Evolutionary conservation across 2,888 invertebrate genomes (phyloP).

Genomic region (Drosophila falleni): DNA sequence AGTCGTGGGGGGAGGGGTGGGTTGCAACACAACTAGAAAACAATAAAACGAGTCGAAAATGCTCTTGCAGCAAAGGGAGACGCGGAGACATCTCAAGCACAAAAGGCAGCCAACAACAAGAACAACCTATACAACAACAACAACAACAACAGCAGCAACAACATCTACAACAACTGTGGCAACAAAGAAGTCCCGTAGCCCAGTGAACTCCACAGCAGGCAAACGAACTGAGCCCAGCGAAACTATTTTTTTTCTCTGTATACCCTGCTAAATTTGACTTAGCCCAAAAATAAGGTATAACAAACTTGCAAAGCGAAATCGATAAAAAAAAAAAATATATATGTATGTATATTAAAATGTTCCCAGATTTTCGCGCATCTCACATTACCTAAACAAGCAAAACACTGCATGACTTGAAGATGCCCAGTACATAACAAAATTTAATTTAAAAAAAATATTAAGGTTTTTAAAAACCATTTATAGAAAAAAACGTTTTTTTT

Average conservation of each 20-base stretch:
- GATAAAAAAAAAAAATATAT: background rate
- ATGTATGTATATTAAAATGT: too few species aligned
- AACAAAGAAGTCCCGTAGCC: constrained; percentile 34
- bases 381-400: too few species aligned
- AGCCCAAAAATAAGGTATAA: background rate
- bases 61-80: constrained; percentile 20
- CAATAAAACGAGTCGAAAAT: constrained; percentile 41
- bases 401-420: too few species aligned
- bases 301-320: background rate
- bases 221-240: constrained; percentile 34
- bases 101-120: constrained; percentile 49
- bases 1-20: background rate
- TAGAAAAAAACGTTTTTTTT: too few species aligned
- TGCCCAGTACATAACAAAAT: too few species aligned
- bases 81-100: constrained; percentile 49
- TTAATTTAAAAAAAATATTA: too few species aligned
- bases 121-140: constrained; percentile 14
- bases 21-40: constrained; percentile 34
- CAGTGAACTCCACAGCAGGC: constrained; percentile 37
- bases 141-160: background rate
- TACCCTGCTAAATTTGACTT: constrained; percentile 31
- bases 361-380: too few species aligned
- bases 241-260: constrained; percentile 35
- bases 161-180: constrained; percentile 18
- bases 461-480: too few species aligned